Conservation (phyloP, 2,797 vertebrate genomes). For the Macroramphosus scolopax region DNA sequence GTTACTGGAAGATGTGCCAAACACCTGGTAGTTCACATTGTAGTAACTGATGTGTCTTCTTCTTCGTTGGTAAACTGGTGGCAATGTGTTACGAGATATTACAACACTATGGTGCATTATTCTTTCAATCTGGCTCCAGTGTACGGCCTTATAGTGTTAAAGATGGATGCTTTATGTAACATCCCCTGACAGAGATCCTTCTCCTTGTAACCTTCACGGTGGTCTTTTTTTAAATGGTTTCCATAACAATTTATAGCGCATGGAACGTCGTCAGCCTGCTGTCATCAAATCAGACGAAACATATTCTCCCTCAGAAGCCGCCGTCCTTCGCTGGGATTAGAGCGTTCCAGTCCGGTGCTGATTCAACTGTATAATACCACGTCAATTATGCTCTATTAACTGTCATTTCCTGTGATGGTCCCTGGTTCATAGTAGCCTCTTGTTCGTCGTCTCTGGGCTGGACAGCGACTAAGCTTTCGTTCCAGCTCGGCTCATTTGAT, state of each 20-base stretch:
- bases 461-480: constrained; percentile 2
- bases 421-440: constrained; percentile 36
- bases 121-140: no score
- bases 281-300: constrained; percentile 28
- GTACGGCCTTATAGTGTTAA: no score
- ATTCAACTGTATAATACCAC: constrained; percentile 45
- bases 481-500: constrained; percentile 29
- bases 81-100: no score
- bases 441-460: constrained; percentile 45
- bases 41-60: background rate
- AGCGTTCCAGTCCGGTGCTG: constrained; percentile 34
- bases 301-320: constrained; percentile 12
- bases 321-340: constrained; percentile 26
- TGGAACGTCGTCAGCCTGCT: constrained; percentile 4
- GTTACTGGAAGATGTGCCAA: constrained; percentile 1
- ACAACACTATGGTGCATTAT: no score
- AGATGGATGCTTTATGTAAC: no score
- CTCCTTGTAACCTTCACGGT: constrained; percentile 12
- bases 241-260: constrained; percentile 6
- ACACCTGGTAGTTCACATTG: background rate
- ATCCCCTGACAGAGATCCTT: no score
- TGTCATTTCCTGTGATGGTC: constrained; percentile 56
- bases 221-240: constrained; percentile 27
- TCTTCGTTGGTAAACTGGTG: no score
- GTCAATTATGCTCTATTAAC: constrained; percentile 56